A percentile compares a stretch with the other conserved stretches of the same genome.
These are phyloP conservation scores for Zoanthus sociatus DNA, from an alignment of 92 coral and sea anemone genomes.

Conservation along the genomic window DNA sequence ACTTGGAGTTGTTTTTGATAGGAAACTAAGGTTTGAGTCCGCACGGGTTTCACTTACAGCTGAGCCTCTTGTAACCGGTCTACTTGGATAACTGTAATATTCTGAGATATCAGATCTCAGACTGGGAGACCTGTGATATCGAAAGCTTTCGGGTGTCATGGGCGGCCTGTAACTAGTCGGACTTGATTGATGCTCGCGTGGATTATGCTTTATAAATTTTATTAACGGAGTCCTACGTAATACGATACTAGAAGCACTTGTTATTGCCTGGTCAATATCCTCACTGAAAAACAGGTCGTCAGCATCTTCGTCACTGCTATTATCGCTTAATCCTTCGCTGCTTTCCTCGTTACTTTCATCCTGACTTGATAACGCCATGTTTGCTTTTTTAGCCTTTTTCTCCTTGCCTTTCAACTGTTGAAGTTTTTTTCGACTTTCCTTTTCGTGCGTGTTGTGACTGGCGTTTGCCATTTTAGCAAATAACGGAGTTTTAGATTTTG, in stretches of 20 bases:
- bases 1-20: constrained; percentile 44
- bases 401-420: neutral
- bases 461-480: neutral
- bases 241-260: constrained; percentile 19
- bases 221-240: constrained; percentile 22
- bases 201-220: constrained; percentile 19
- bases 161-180: constrained; percentile 45
- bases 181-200: constrained; percentile 16
- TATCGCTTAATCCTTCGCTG: neutral
- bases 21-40: constrained; percentile 18
- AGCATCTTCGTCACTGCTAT: neutral
- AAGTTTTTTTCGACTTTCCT: neutral
- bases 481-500: neutral
- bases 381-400: neutral
- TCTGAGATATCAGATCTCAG: constrained; percentile 18
- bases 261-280: neutral
- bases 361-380: neutral
- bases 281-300: neutral
- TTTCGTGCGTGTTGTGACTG: no score
- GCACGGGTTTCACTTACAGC: neutral
- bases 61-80: constrained; percentile 22
- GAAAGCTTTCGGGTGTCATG: constrained; percentile 33
- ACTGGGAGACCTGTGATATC: constrained; percentile 43
- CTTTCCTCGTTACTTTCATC: neutral
- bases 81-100: constrained; percentile 28